Percentiles rank a stretch among this genome's conserved stretches.
These are phyloP conservation scores for Drosophila sechellia DNA, from an alignment of 1,140 invertebrate species.

Conservation along the genomic window DNA sequence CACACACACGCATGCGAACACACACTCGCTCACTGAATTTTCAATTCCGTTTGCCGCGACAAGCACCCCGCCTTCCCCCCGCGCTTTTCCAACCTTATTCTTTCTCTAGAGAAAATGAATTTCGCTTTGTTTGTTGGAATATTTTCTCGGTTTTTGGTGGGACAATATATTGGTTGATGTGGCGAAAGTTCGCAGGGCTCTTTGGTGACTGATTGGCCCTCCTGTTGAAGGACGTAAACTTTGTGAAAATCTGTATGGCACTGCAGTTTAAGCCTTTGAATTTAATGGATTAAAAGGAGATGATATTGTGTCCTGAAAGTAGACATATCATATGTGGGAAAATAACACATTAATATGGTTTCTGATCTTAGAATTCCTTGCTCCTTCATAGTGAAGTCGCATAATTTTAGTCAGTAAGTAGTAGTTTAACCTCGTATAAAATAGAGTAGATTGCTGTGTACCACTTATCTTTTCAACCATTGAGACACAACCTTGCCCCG, in stretches of 20 bases:
- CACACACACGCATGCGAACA: slow-evolving; percentile 10
- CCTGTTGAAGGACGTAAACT: slow-evolving; percentile 15
- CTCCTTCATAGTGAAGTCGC: no score
- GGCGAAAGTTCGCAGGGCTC: slow-evolving; percentile 18
- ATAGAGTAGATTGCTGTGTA: no score
- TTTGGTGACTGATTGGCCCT: slow-evolving; percentile 68
- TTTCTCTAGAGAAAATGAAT: slow-evolving; percentile 64
- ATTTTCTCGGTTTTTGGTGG: slow-evolving; percentile 51
- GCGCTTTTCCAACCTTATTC: neutral
- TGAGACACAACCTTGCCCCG: slow-evolving; percentile 52
- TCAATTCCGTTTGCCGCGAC: slow-evolving; percentile 81
- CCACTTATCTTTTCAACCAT: neutral
- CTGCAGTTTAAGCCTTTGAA: slow-evolving; percentile 13
- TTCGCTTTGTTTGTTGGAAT: slow-evolving; percentile 81
- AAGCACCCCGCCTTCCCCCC: slow-evolving; percentile 37
- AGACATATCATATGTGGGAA: no score
- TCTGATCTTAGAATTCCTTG: no score
- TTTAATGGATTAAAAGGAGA: slow-evolving; percentile 28
- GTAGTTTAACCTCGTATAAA: no score
- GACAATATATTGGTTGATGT: slow-evolving; percentile 67
- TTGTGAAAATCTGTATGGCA: slow-evolving; percentile 26
- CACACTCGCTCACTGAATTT: slow-evolving; percentile 58
- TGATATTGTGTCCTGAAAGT: neutral
- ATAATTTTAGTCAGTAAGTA: no score
- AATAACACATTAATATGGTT: no score